phyloP scores from a whole-genome alignment of 2,113 vertebrate genomes.

The Hypomesus transpacificus region DNA sequence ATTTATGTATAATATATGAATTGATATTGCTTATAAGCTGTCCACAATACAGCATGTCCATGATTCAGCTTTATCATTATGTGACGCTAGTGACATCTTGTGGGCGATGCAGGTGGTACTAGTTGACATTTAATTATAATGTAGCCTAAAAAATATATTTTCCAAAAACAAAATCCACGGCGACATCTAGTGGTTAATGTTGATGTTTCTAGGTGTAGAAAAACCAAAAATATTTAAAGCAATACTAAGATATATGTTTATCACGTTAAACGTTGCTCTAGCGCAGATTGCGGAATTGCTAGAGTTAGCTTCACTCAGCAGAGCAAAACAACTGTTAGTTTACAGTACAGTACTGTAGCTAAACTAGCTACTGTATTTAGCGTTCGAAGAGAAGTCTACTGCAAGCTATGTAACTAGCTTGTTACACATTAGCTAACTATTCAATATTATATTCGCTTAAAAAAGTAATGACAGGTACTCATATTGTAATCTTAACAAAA shows the following conservation, averaged over 20 bases:
- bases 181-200: neutral
- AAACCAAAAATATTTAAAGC: too few relatives aligned
- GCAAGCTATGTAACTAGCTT: neutral
- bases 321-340: too few relatives aligned
- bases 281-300: too few relatives aligned
- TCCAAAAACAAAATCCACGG: neutral
- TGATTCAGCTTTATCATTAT: neutral
- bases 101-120: constrained; percentile 16
- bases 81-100: constrained; percentile 47
- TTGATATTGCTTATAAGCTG: too few relatives aligned
- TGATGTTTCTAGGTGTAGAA: too few relatives aligned
- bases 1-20: too few relatives aligned
- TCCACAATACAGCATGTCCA: too few relatives aligned
- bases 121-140: neutral
- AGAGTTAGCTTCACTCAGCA: neutral
- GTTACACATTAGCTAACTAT: neutral
- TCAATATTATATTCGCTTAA: neutral
- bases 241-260: too few relatives aligned
- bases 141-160: too few relatives aligned
- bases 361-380: neutral
- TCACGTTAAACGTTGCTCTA: too few relatives aligned
- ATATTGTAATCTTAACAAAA: neutral
- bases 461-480: neutral
- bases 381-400: neutral
- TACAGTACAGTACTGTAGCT: too few relatives aligned